Conservation (phyloP, 2,888 invertebrate species). For the Himalopsyche anomala region DNA sequence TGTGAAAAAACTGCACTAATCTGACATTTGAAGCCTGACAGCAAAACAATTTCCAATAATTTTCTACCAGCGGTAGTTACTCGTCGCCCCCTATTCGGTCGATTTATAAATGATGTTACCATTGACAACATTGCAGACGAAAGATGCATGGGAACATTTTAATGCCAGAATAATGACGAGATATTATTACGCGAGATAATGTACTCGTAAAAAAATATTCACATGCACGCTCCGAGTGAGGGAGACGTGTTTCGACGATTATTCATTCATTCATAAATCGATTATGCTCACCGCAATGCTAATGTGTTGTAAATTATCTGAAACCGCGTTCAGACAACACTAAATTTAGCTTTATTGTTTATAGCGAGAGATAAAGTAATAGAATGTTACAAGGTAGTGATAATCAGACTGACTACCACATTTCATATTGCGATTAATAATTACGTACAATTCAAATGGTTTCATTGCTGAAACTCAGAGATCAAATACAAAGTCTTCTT, state of each 20-base stretch:
- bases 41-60: not conserved
- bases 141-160: too few relatives aligned
- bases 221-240: not conserved
- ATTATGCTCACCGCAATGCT: slow-evolving; percentile 42
- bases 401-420: not conserved
- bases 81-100: not conserved
- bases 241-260: slow-evolving; percentile 26
- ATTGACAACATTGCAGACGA: not conserved
- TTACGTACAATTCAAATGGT: too few relatives aligned
- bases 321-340: slow-evolving; percentile 25
- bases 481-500: too few relatives aligned
- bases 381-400: not conserved
- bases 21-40: slow-evolving; percentile 14
- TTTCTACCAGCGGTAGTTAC: not conserved
- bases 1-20: not conserved
- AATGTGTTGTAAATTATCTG: slow-evolving; percentile 37
- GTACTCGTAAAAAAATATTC: not conserved
- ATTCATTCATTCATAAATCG: slow-evolving; percentile 40
- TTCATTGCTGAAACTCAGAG: too few relatives aligned
- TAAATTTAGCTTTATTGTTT: not conserved
- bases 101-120: not conserved
- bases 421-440: too few relatives aligned
- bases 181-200: too few relatives aligned
- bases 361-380: slow-evolving; percentile 23
- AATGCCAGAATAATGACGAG: too few relatives aligned